Conservation (phyloP, 2,113 vertebrate genomes). For the Oostethus manadensis region DNA sequence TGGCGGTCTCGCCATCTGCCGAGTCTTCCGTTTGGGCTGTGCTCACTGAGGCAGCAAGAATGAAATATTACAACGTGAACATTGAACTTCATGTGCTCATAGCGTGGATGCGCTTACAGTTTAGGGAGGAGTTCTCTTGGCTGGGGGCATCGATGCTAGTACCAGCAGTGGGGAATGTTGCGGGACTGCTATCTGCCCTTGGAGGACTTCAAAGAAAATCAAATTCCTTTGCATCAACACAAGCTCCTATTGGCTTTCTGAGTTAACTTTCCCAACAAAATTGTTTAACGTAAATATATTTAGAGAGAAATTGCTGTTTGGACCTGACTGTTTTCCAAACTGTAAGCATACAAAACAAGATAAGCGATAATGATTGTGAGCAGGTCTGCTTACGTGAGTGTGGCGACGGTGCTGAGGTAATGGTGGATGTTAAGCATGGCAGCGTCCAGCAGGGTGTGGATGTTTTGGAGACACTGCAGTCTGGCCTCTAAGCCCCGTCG, state of each 20-base stretch:
- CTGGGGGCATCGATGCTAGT: slow-evolving; percentile 22
- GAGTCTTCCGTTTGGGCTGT: slow-evolving; percentile 55
- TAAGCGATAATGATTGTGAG: neutral
- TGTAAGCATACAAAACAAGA: no score
- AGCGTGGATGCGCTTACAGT: slow-evolving; percentile 46
- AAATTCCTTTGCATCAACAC: neutral
- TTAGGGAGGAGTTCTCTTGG: slow-evolving; percentile 32
- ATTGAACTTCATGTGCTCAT: neutral
- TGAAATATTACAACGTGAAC: neutral
- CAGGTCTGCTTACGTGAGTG: slow-evolving; percentile 68
- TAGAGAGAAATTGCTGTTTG: no score
- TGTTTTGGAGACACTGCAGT: slow-evolving; percentile 91
- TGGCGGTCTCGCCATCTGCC: slow-evolving; percentile 25
- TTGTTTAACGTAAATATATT: no score
- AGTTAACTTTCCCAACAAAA: neutral
- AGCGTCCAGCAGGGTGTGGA: slow-evolving; percentile 89
- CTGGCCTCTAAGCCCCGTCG: slow-evolving; percentile 85
- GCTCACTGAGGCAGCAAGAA: slow-evolving; percentile 39
- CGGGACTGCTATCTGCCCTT: slow-evolving; percentile 38
- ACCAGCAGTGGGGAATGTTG: slow-evolving; percentile 34
- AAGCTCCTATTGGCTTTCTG: neutral
- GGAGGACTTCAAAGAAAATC: slow-evolving; percentile 59
- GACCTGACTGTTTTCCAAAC: no score
- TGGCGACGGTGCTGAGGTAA: slow-evolving; percentile 85
- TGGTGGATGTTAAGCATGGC: slow-evolving; percentile 97